phyloP scores from a whole-genome alignment of 2,888 invertebrate species.

The Adela reaumurella region DNA sequence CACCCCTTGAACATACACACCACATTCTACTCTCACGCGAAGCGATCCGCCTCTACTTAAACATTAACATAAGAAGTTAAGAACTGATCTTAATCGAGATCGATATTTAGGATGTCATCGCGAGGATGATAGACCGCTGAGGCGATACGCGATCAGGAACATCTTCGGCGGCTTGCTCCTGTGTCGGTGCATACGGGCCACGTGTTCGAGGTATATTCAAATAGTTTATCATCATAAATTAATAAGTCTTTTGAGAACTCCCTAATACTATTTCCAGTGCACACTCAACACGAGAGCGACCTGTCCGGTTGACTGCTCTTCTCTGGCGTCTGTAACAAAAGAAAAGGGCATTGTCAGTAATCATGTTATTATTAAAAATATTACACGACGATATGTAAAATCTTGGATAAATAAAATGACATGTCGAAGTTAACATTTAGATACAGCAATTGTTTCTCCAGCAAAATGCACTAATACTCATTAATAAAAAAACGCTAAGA shows the following conservation, averaged over 20 bases:
- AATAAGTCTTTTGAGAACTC: constrained; percentile 20
- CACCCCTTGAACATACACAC: too few relatives aligned
- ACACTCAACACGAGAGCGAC: constrained; percentile 44
- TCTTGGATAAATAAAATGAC: too few relatives aligned
- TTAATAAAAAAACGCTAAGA: too few relatives aligned
- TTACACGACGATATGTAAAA: too few relatives aligned
- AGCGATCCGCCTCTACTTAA: neutral
- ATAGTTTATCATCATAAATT: constrained; percentile 39
- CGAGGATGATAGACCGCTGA: neutral
- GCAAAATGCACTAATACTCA: too few relatives aligned
- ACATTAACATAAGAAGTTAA: too few relatives aligned
- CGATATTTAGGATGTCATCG: neutral
- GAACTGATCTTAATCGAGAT: neutral
- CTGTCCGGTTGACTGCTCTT: constrained; percentile 61
- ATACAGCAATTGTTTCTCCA: too few relatives aligned
- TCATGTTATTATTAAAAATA: too few relatives aligned
- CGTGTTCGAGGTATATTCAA: constrained; percentile 31
- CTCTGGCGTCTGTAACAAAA: constrained; percentile 62
- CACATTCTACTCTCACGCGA: neutral
- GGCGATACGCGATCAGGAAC: neutral
- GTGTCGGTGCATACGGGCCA: neutral
- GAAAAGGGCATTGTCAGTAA: too few relatives aligned
- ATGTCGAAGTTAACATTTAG: too few relatives aligned
- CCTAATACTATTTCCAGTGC: constrained; percentile 21
- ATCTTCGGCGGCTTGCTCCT: neutral